A percentile compares a stretch with the other conserved stretches of the same genome.
Conservation (phyloP, 2,797 vertebrate genomes). For the Synaphobranchus kaupii region DNA sequence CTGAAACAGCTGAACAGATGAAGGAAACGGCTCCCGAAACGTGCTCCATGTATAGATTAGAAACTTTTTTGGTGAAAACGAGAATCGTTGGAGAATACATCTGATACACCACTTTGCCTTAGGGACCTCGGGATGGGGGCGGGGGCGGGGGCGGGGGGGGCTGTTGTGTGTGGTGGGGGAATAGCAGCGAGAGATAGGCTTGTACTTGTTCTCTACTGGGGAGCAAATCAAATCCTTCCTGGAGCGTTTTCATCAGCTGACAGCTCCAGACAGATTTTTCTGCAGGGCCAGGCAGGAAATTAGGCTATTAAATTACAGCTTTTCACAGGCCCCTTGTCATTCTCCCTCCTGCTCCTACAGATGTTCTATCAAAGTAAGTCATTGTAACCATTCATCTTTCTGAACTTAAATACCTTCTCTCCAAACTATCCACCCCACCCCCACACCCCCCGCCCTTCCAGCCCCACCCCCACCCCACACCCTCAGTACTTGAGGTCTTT, state of each 20-base stretch:
- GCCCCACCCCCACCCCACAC: slow-evolving; percentile 43
- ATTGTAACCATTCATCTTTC: slow-evolving; percentile 88
- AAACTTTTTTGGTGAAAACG: slow-evolving; percentile 24
- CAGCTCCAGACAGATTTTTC: slow-evolving; percentile 83
- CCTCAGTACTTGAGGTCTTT: slow-evolving; percentile 67
- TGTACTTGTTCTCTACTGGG: slow-evolving; percentile 79
- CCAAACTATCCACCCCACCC: slow-evolving; percentile 42
- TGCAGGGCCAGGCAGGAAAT: slow-evolving; percentile 88
- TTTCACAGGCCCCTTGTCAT: slow-evolving; percentile 77
- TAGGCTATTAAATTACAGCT: slow-evolving; percentile 92
- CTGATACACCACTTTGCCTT: slow-evolving; percentile 32
- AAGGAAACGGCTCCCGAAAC: not conserved
- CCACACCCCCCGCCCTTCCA: not conserved
- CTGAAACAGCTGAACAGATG: not conserved
- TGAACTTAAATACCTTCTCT: slow-evolving; percentile 82
- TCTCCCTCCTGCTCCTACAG: slow-evolving; percentile 78
- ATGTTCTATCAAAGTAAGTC: slow-evolving; percentile 88
- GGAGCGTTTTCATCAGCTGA: slow-evolving; percentile 88
- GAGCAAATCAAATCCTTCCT: slow-evolving; percentile 82
- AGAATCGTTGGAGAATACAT: slow-evolving; percentile 36
- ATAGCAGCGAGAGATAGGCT: slow-evolving; percentile 66
- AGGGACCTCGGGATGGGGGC: slow-evolving; percentile 55
- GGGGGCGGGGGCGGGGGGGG: slow-evolving; percentile 22
- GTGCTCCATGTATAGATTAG: slow-evolving; percentile 27
- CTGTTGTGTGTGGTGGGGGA: not conserved